Evolutionary conservation across 2,797 vertebrate genomes (phyloP), one percentile per base, ranked within the genome.

Genomic region (Poecilia gillii): DNA sequence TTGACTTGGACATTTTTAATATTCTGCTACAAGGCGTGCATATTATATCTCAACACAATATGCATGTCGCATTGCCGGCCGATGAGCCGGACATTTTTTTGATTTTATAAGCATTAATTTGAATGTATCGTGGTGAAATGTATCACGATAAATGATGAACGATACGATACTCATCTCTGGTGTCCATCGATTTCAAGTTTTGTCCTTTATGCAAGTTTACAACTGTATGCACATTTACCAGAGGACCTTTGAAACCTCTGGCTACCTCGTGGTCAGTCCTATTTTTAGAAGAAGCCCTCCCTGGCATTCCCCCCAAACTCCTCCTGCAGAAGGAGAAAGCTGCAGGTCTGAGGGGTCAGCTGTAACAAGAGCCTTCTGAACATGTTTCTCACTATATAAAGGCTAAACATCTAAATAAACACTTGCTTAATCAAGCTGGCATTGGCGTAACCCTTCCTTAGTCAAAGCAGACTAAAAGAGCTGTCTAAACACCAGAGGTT

Each of bases 241-340:
- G 90, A 82, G 80, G 76, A 93, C 92, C 91, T 94, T 90, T 80
- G 79, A 87, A 94, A 90, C 91, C 90, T 57, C n/a, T 84, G 89
- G 88, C 84, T 76, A 81, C 82, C 92, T 86, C 72, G 78, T 90
- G 92, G 93, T 90, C 86, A 74, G 82, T 86, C 90, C 94, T 96
- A 96, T 96, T 96, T 96, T 92, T 94, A 91, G 51, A 1, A 57
- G 28, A 79, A 88, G 85, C 92, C 89, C 95, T 96, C 89, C 79
- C 84, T 91, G 93, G 90, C 92, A 93, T 92, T 86, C 79, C 80
- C 33, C 84, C 81, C 78, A 80, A 79, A 79, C 8, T 12, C 80
- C 81, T 82, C 81, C 81, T 86, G 83, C 78, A 79, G 66, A 89
- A 78, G 83, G 91, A 84, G 92, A 92, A 91, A 90, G 91, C 87